Conservation (phyloP, 1,140 invertebrate genomes). For the Ceratosolen solmsi region DNA sequence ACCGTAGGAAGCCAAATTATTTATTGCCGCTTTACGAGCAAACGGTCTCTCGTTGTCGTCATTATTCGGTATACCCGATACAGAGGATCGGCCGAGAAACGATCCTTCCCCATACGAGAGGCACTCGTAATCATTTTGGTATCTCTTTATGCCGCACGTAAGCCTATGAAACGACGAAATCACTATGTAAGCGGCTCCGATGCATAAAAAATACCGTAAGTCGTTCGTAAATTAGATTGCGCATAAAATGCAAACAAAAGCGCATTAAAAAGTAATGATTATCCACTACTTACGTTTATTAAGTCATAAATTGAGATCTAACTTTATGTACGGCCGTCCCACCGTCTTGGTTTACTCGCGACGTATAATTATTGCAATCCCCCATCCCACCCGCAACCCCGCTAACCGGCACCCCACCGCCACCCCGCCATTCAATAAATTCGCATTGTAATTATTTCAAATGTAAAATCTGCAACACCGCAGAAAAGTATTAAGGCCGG, state of each 20-base stretch:
- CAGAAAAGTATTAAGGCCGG: constrained; percentile 9
- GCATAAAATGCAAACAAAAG: constrained; percentile 28
- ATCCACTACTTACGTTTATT: constrained; percentile 32
- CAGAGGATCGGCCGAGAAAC: too few relatives aligned
- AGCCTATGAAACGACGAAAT: neutral
- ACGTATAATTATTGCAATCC: constrained; percentile 20
- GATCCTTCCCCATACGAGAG: too few relatives aligned
- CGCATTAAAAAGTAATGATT: constrained; percentile 22
- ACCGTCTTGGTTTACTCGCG: neutral
- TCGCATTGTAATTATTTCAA: constrained; percentile 42
- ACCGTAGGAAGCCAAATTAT: too few relatives aligned
- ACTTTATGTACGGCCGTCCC: neutral
- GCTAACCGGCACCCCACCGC: too few relatives aligned
- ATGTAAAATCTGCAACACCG: constrained; percentile 24
- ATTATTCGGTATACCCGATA: too few relatives aligned
- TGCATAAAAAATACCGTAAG: neutral
- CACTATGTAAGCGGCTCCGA: too few relatives aligned
- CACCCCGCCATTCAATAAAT: constrained; percentile 40
- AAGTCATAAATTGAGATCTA: constrained; percentile 43
- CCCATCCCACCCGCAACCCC: too few relatives aligned
- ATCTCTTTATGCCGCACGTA: neutral
- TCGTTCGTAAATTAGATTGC: constrained; percentile 30
- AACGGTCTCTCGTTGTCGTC: too few relatives aligned
- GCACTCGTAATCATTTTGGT: too few relatives aligned
- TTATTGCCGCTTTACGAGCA: too few relatives aligned